phyloP scores from a whole-genome alignment of 2,888 invertebrate species.

The Watsonalla cultraria region DNA sequence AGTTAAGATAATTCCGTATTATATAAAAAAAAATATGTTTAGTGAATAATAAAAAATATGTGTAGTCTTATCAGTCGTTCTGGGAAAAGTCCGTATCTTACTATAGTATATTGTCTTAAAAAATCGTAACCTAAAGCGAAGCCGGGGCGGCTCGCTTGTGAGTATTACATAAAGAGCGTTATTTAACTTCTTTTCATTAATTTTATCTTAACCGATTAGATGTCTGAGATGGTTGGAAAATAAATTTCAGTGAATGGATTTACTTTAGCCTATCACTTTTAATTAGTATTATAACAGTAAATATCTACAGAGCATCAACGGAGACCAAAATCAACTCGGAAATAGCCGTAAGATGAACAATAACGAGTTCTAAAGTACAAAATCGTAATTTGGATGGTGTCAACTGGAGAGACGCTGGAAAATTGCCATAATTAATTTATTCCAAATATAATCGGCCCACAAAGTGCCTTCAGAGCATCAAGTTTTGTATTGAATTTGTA shows the following conservation, averaged over 20 bases:
- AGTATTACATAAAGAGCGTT: too few species aligned
- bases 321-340: not conserved
- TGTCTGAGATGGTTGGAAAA: too few species aligned
- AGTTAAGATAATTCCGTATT: too few species aligned
- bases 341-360: slow-evolving; percentile 27
- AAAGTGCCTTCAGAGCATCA: slow-evolving; percentile 61
- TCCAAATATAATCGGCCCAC: slow-evolving; percentile 67
- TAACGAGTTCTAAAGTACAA: slow-evolving; percentile 42
- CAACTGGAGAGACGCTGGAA: slow-evolving; percentile 51
- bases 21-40: too few species aligned
- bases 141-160: too few species aligned
- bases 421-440: slow-evolving; percentile 74
- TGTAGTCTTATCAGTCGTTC: too few species aligned
- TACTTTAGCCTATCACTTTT: not conserved
- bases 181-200: too few species aligned
- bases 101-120: too few species aligned
- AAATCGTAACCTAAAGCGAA: too few species aligned
- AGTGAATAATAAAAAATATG: too few species aligned
- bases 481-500: slow-evolving; percentile 73
- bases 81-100: too few species aligned
- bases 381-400: slow-evolving; percentile 67
- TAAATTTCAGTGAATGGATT: not conserved
- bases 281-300: not conserved
- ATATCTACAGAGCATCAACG: not conserved
- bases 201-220: too few species aligned